A percentile compares a stretch with the other conserved stretches of the same genome.
phyloP scores from a whole-genome alignment of 2,888 invertebrate species.

The Argyra leucocephala region DNA sequence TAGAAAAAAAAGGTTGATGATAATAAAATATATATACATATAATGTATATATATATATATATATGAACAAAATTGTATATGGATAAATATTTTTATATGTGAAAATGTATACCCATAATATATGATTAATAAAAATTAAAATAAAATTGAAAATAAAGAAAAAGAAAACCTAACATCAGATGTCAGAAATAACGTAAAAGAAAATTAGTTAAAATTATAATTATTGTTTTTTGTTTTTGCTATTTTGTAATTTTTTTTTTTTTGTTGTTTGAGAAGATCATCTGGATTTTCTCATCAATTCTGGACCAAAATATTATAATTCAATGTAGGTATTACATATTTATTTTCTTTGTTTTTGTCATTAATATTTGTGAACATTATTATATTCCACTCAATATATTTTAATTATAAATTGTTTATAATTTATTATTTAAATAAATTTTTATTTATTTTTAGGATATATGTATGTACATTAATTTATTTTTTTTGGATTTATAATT shows the following conservation, averaged over 20 bases:
- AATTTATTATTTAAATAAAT: conserved; percentile 1
- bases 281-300: conserved; percentile 3
- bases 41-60: neutral
- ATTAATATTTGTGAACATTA: no score
- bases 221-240: neutral
- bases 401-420: neutral
- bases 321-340: no score
- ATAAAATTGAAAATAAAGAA: no score
- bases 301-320: neutral
- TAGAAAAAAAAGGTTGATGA: no score
- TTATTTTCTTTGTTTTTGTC: no score
- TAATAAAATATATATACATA: no score
- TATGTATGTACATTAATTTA: conserved; percentile 6
- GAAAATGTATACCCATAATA: neutral
- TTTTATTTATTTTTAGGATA: neutral
- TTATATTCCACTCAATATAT: neutral
- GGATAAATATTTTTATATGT: neutral
- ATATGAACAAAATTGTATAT: neutral
- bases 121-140: no score
- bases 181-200: neutral
- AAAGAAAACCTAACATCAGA: neutral
- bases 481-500: neutral
- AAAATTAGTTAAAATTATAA: neutral
- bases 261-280: neutral
- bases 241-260: no score